These are phyloP conservation scores for Axinella damicornis DNA, from an alignment of 37 sponge, comb jelly and placozoan genomes.

Conservation along the genomic window DNA sequence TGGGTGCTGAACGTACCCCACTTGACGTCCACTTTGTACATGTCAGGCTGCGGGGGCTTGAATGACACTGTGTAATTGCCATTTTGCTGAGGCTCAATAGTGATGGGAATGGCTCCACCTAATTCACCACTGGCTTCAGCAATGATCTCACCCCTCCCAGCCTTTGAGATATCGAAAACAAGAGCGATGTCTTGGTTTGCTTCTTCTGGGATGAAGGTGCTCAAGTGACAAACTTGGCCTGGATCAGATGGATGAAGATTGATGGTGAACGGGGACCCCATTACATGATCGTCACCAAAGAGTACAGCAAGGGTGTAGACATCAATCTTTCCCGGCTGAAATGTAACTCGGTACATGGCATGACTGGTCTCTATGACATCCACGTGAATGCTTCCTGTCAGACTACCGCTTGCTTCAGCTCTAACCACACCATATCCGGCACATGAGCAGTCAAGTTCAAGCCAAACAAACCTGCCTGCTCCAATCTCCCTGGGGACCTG, in stretches of 20 bases:
- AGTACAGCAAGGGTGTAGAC: slow-evolving; percentile 30
- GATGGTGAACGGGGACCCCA: slow-evolving; percentile 70
- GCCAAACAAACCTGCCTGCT: slow-evolving; percentile 18
- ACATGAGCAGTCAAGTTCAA: slow-evolving; percentile 38
- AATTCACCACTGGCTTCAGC: slow-evolving; percentile 53
- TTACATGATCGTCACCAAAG: slow-evolving; percentile 35
- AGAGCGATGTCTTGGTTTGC: slow-evolving; percentile 1
- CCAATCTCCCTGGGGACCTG: slow-evolving; percentile 29
- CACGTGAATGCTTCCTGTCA: slow-evolving; percentile 14
- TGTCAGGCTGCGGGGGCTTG: slow-evolving; percentile 44
- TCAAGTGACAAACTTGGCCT: slow-evolving; percentile 9
- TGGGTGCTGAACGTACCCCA: slow-evolving; percentile 61
- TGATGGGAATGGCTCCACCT: slow-evolving; percentile 38
- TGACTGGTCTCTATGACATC: background rate
- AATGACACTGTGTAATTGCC: slow-evolving; percentile 2
- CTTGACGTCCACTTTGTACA: slow-evolving; percentile 53
- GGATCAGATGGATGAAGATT: slow-evolving; percentile 46
- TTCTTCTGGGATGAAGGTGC: slow-evolving; percentile 1
- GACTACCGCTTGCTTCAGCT: slow-evolving; percentile 27
- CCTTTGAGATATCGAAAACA: slow-evolving; percentile 44
- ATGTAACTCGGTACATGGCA: slow-evolving; percentile 8
- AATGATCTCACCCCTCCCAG: slow-evolving; percentile 53
- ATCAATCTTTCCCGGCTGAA: slow-evolving; percentile 26
- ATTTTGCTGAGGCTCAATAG: slow-evolving; percentile 14
- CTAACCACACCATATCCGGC: slow-evolving; percentile 39